Evolutionary conservation across 2,113 vertebrate genomes (phyloP).

Genomic region (Rhinolophus sinicus): DNA sequence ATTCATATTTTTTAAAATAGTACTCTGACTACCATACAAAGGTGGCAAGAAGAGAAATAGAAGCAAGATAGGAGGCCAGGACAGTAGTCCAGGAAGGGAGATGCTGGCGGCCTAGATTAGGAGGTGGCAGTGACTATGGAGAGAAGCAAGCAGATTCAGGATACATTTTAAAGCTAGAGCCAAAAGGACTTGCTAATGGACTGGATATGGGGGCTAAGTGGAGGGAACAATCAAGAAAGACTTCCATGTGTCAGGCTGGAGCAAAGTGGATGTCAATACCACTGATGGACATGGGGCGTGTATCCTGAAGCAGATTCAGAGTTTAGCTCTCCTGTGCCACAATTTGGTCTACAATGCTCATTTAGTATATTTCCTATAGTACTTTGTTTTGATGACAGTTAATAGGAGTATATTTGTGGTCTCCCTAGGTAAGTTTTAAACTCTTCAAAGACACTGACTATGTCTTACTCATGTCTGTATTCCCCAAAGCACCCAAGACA

Average conservation of each 20-base stretch:
- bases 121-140: background rate
- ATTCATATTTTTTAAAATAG: constrained; percentile 23
- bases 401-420: background rate
- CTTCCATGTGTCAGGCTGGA: constrained; percentile 5
- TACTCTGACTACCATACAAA: background rate
- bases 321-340: background rate
- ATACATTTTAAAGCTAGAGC: background rate
- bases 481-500: background rate
- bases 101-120: background rate
- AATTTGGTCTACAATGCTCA: background rate
- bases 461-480: constrained; percentile 25
- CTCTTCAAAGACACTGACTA: background rate
- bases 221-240: background rate
- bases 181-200: background rate
- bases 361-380: background rate
- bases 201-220: background rate
- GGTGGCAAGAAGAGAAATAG: background rate
- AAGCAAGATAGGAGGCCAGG: background rate
- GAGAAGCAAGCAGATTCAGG: background rate
- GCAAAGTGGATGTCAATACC: background rate
- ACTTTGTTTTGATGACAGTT: background rate
- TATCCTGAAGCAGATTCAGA: background rate
- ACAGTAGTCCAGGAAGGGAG: background rate
- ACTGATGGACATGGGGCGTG: background rate
- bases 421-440: constrained; percentile 29